Evolutionary conservation across 1,140 invertebrate species (phyloP).

Genomic region (Acromyrmex echinatior): DNA sequence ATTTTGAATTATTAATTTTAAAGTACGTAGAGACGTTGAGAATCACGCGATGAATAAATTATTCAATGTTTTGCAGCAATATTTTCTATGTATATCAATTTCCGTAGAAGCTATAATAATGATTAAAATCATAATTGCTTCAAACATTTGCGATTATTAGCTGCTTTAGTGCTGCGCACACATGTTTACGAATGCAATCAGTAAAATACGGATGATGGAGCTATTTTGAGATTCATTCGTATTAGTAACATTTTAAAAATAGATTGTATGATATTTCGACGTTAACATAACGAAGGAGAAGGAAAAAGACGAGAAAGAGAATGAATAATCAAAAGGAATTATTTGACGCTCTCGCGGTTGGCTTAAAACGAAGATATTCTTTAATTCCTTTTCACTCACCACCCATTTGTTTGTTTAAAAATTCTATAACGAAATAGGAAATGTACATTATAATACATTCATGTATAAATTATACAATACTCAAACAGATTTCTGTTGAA

Average conservation of each 20-base stretch:
- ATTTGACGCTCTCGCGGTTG: conserved; percentile 6
- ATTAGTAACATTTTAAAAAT: conserved; percentile 13
- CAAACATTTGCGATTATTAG: background rate
- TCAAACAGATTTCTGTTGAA: background rate
- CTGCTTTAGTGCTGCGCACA: background rate
- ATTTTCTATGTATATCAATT: background rate
- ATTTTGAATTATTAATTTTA: background rate
- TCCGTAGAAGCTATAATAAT: background rate
- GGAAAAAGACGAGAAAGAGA: conserved; percentile 43
- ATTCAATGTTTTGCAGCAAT: conserved; percentile 11
- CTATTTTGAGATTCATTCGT: conserved; percentile 33
- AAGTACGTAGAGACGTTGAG: background rate
- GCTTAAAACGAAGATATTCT: conserved; percentile 12
- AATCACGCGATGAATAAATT: background rate
- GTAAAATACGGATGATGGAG: background rate
- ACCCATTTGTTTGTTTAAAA: conserved; percentile 16
- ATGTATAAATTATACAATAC: background rate
- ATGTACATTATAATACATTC: background rate
- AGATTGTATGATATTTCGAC: conserved; percentile 40
- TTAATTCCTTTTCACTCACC: background rate
- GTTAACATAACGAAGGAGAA: conserved; percentile 55
- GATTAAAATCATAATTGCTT: background rate
- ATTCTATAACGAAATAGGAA: background rate
- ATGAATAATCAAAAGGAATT: conserved; percentile 67
- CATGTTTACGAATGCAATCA: conserved; percentile 55